Evolutionary conservation across 1,140 invertebrate species (phyloP), one percentile per base, ranked within the genome.

Genomic region (Drosophila mojavensis): DNA sequence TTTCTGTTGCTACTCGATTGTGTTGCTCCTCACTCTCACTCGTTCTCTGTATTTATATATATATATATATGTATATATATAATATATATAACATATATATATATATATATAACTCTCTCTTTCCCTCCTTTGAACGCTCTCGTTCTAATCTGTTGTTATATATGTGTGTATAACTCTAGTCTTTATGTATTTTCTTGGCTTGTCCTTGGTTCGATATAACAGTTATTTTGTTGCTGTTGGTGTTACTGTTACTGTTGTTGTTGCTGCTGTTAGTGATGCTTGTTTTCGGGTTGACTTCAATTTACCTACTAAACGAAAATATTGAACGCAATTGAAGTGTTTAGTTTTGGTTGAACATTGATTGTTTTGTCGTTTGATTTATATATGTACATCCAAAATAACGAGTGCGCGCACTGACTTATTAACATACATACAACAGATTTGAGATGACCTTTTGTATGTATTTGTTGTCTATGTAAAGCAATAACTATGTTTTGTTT

Each of bases 281-380:
- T 70, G 58, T 60, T 54, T 53, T 67, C 56, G 41, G 50, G 43
- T 48, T 74, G 56, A 54, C 55, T 69, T 67, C 62, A 74, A 75
- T 58, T 66, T 75, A 59, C 47, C 59, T 76, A 71, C 47, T 61
- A 47, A 56, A 55, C 59, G 47, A 59, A 67, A 67, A 60, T 54
- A 73, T 48, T 66, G 28, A 54, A 67, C 41, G 13, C 64, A 60
- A 60, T 73, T 26, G 17, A 56, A 30, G 64, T 56, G 45, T 64
- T 66, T 20, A n/a, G 45, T 28, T 48, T 55, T 47, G n/a, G 13
- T 24, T 26, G 5, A 30, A 30, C 5, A 30, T 56, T 28, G 41
- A 63, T 54, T 64, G 36, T 30, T 47, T 17, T 15, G 36, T 61
- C 58, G 30, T 36, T 63, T 45, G 50, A 54, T 65, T 58, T 71